phyloP scores from a whole-genome alignment of 2,888 invertebrate species.

The Philopedon plagiatum region DNA sequence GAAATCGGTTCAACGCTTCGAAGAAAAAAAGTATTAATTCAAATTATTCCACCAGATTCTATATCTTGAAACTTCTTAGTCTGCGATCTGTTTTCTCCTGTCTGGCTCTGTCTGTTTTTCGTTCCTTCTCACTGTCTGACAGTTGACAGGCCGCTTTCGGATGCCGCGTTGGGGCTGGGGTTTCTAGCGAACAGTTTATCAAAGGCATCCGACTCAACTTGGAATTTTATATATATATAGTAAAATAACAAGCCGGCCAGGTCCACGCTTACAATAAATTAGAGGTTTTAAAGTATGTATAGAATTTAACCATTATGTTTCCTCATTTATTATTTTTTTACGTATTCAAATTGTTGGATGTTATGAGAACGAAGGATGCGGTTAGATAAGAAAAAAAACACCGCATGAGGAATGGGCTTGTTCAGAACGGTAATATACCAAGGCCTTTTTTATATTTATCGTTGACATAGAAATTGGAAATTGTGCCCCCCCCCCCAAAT shows the following conservation, averaged over 20 bases:
- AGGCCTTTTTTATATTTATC: too few relatives aligned
- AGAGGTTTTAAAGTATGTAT: not conserved
- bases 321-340: not conserved
- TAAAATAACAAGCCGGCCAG: not conserved
- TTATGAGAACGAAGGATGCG: too few relatives aligned
- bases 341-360: not conserved
- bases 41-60: not conserved
- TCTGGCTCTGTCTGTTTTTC: conserved; percentile 39
- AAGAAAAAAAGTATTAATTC: too few relatives aligned
- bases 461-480: too few relatives aligned
- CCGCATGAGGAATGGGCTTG: too few relatives aligned
- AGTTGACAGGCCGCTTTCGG: conserved; percentile 68
- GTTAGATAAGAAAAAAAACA: too few relatives aligned
- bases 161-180: conserved; percentile 25
- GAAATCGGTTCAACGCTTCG: too few relatives aligned
- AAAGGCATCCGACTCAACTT: conserved; percentile 43
- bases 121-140: conserved; percentile 63
- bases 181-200: conserved; percentile 43
- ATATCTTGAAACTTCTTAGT: conserved; percentile 13
- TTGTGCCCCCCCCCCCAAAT: too few relatives aligned
- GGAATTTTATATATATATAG: conserved; percentile 39
- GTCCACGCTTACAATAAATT: not conserved
- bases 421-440: too few relatives aligned
- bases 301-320: conserved; percentile 2
- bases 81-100: conserved; percentile 38